Percentiles rank a stretch among this genome's conserved stretches.
Evolutionary conservation across 2,888 invertebrate species (phyloP).

Genomic region (Atrina japonica): DNA sequence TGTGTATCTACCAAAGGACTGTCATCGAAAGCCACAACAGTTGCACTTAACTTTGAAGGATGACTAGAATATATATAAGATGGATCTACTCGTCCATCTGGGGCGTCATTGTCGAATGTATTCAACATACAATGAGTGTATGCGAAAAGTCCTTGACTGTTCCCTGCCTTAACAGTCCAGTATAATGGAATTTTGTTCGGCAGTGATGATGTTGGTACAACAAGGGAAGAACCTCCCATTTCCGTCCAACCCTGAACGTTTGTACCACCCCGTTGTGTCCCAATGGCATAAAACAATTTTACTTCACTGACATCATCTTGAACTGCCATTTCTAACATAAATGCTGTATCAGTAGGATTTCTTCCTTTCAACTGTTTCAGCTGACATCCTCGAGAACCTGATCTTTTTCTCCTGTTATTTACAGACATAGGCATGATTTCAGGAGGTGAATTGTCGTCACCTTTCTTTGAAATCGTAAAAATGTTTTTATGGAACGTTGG

Average conservation of each 20-base stretch:
- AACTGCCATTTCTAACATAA: slow-evolving; percentile 55
- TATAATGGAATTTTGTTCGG: slow-evolving; percentile 63
- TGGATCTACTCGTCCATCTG: slow-evolving; percentile 67
- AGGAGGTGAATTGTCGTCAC: slow-evolving; percentile 52
- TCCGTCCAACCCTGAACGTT: slow-evolving; percentile 58
- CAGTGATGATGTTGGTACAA: slow-evolving; percentile 50
- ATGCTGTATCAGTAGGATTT: slow-evolving; percentile 54
- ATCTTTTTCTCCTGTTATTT: slow-evolving; percentile 30
- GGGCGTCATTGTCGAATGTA: slow-evolving; percentile 67
- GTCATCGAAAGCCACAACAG: slow-evolving; percentile 66
- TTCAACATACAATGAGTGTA: slow-evolving; percentile 54
- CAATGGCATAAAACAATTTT: slow-evolving; percentile 59
- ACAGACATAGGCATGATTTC: slow-evolving; percentile 39
- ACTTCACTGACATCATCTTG: slow-evolving; percentile 58
- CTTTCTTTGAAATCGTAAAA: slow-evolving; percentile 45
- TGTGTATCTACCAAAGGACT: slow-evolving; percentile 51
- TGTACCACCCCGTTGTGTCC: slow-evolving; percentile 56
- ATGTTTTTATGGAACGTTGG: slow-evolving; percentile 51
- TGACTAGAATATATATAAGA: slow-evolving; percentile 63
- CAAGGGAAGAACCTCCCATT: slow-evolving; percentile 54
- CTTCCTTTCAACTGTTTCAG: slow-evolving; percentile 56
- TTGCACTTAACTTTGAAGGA: slow-evolving; percentile 55
- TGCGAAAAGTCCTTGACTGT: slow-evolving; percentile 61
- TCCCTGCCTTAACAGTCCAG: slow-evolving; percentile 65
- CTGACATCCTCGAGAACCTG: slow-evolving; percentile 47